A percentile compares a stretch with the other conserved stretches of the same genome.
These are phyloP conservation scores for Murina feae DNA, from an alignment of 2,113 vertebrate genomes.

Conservation along the genomic window DNA sequence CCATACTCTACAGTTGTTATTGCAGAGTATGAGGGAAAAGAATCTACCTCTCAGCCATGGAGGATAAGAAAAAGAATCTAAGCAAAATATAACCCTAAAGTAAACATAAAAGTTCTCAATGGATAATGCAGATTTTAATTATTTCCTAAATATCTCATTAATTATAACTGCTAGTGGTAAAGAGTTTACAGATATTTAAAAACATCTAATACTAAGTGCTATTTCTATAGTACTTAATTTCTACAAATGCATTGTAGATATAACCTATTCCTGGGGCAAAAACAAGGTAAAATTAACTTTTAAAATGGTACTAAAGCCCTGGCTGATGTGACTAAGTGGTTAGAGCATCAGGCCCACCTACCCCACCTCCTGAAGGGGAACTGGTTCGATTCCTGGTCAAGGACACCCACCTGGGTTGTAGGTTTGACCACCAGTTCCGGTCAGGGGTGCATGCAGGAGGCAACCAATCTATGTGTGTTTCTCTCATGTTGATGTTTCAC, in stretches of 20 bases:
- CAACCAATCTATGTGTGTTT: no score
- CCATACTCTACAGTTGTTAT: background rate
- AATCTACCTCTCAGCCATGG: background rate
- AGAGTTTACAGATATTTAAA: background rate
- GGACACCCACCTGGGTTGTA: no score
- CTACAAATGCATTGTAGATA: background rate
- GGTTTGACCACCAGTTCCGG: no score
- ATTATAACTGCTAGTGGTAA: background rate
- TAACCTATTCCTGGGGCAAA: background rate
- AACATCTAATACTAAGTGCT: background rate
- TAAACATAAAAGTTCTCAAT: background rate
- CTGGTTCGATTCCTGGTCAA: no score
- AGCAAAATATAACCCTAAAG: background rate
- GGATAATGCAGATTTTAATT: background rate
- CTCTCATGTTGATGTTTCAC: background rate
- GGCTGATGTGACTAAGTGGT: no score
- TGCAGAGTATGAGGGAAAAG: background rate
- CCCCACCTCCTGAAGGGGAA: no score
- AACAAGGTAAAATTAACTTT: background rate
- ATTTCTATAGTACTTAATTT: background rate
- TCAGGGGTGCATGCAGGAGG: no score
- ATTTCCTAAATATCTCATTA: slow-evolving; percentile 1
- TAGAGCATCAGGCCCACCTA: no score
- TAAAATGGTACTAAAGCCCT: background rate
- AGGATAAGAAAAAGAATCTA: background rate